These are phyloP conservation scores for Apodemia duryi DNA, from an alignment of 2,888 invertebrate genomes.

Conservation along the genomic window DNA sequence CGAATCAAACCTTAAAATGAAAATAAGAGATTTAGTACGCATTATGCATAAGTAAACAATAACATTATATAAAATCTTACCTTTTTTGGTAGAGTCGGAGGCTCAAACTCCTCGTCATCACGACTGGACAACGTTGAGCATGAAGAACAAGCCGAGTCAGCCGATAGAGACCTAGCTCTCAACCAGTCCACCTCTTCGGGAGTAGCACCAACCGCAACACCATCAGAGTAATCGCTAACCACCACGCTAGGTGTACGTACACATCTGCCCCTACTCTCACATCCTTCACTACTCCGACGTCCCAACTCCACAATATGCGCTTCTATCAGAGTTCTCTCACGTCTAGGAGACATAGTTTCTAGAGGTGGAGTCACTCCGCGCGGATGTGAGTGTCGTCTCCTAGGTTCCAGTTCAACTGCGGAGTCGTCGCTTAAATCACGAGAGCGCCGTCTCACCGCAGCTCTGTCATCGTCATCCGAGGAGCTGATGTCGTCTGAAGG, in stretches of 20 bases:
- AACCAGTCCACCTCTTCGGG: constrained; percentile 70
- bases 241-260: constrained; percentile 92
- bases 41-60: background rate
- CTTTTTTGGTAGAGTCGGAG: constrained; percentile 71
- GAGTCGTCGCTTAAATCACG: constrained; percentile 77
- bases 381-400: constrained; percentile 62
- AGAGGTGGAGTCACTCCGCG: constrained; percentile 63
- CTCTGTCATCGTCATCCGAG: constrained; percentile 72
- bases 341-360: constrained; percentile 60
- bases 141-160: constrained; percentile 87
- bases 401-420: constrained; percentile 75
- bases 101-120: constrained; percentile 81
- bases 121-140: constrained; percentile 87
- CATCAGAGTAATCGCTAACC: constrained; percentile 92
- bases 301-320: constrained; percentile 78
- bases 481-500: constrained; percentile 68
- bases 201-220: constrained; percentile 65
- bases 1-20: no score
- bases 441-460: constrained; percentile 65
- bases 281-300: constrained; percentile 70
- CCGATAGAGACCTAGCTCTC: constrained; percentile 73
- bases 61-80: constrained; percentile 42
- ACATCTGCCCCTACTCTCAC: constrained; percentile 74
- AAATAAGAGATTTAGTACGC: no score
- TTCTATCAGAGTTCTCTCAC: constrained; percentile 70